These are phyloP conservation scores for Myanophis thanlyinensis DNA, from an alignment of 2,113 vertebrate species.

Conservation along the genomic window DNA sequence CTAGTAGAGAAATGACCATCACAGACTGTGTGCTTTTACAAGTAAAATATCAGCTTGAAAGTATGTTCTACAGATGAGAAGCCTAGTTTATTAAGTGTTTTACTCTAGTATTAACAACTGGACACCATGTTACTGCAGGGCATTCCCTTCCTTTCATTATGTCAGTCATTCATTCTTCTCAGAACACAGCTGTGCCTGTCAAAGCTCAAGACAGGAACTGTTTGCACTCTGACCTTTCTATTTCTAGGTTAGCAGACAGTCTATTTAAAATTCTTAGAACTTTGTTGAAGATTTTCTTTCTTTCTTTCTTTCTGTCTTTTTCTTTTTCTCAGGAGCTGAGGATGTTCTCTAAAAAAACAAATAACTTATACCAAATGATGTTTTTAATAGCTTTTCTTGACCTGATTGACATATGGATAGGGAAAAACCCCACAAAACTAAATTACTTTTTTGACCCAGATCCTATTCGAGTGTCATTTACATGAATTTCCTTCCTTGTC, in stretches of 20 bases:
- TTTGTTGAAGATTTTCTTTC: not conserved
- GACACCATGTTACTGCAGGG: not conserved
- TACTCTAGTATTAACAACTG: not conserved
- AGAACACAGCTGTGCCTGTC: slow-evolving; percentile 37
- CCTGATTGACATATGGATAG: not conserved
- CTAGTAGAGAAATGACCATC: not conserved
- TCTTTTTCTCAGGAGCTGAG: not conserved
- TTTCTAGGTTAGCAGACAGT: not conserved
- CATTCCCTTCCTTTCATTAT: slow-evolving; percentile 29
- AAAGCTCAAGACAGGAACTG: slow-evolving; percentile 9
- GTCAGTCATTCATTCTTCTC: slow-evolving; percentile 48
- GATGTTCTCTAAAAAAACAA: not conserved
- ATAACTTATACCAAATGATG: not conserved
- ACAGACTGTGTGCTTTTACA: not conserved
- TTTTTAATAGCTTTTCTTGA: not conserved
- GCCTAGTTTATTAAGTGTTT: not conserved
- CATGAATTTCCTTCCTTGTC: slow-evolving; percentile 21
- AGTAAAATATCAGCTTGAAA: not conserved
- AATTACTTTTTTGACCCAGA: slow-evolving; percentile 35
- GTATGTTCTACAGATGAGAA: not conserved
- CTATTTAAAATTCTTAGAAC: not conserved
- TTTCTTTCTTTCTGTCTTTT: not conserved
- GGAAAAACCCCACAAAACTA: slow-evolving; percentile 24
- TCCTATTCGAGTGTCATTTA: slow-evolving; percentile 24
- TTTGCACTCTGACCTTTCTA: slow-evolving; percentile 19